phyloP scores from a whole-genome alignment of 2,888 invertebrate species.

The Tipula confusa region DNA sequence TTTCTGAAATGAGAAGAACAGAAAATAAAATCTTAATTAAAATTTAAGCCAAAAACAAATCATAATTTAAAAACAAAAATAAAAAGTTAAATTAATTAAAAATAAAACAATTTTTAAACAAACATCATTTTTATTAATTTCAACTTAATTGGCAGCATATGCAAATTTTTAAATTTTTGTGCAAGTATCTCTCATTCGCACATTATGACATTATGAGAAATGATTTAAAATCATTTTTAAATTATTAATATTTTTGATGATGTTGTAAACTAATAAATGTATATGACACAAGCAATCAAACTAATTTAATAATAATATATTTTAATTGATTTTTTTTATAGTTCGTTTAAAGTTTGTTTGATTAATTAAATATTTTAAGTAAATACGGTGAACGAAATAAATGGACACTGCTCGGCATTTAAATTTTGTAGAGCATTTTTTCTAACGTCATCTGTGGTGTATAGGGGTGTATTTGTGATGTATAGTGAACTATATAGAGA shows the following conservation, averaged over 20 bases:
- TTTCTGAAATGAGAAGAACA: slow-evolving; percentile 12
- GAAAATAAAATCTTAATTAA: not conserved
- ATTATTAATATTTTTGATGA: not conserved
- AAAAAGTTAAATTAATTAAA: not conserved
- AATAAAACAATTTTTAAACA: not conserved
- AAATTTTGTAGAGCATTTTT: not conserved
- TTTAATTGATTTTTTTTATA: not conserved
- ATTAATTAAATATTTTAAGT: not conserved
- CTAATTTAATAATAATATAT: slow-evolving; percentile 12
- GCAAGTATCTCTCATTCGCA: not conserved
- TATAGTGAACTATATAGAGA: too few relatives aligned
- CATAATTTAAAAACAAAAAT: not conserved
- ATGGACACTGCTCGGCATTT: not conserved
- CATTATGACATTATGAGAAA: not conserved
- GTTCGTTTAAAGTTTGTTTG: not conserved
- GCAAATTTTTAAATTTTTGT: not conserved
- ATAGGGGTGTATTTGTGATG: too few relatives aligned
- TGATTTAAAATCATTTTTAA: not conserved
- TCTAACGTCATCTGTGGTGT: too few relatives aligned
- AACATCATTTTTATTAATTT: not conserved
- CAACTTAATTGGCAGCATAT: not conserved
- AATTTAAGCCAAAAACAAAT: not conserved
- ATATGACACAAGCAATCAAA: not conserved
- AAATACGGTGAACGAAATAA: not conserved
- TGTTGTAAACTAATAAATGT: not conserved